Conservation (phyloP, 2,113 vertebrate genomes). For the Galemys pyrenaicus region DNA sequence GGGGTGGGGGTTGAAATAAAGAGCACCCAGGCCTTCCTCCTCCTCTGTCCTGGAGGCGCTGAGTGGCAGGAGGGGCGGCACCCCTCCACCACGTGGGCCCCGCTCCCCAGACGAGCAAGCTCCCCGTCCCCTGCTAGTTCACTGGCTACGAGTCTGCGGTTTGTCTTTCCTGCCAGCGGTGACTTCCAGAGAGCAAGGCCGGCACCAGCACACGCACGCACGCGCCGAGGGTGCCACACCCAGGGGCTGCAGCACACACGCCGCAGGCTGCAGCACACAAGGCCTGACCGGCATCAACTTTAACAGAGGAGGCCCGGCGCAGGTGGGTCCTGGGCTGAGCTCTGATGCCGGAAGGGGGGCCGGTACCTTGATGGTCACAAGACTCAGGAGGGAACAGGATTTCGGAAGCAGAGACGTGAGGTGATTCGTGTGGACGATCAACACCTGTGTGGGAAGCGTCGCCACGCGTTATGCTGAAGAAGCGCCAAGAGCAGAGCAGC, state of each 20-base stretch:
- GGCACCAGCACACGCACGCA: neutral
- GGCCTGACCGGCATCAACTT: neutral
- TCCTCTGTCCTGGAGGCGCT: neutral
- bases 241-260: fast-evolving
- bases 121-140: neutral
- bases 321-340: neutral
- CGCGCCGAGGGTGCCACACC: no score
- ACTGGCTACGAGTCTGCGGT: neutral
- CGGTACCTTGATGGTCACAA: constrained; percentile 92
- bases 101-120: neutral
- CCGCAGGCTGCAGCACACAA: fast-evolving
- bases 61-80: neutral
- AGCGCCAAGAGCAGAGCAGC: neutral
- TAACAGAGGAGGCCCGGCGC: neutral
- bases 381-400: constrained; percentile 88
- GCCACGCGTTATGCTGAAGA: neutral
- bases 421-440: constrained; percentile 93
- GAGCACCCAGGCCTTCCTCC: neutral
- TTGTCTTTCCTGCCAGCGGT: neutral
- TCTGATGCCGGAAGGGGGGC: neutral
- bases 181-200: no score
- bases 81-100: neutral
- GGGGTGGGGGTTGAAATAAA: neutral
- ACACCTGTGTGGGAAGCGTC: constrained; percentile 84
- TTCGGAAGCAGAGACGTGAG: constrained; percentile 91